Base-by-base conservation (phyloP, 2,888 invertebrate species). In the Drosophila subquinaria region DNA sequence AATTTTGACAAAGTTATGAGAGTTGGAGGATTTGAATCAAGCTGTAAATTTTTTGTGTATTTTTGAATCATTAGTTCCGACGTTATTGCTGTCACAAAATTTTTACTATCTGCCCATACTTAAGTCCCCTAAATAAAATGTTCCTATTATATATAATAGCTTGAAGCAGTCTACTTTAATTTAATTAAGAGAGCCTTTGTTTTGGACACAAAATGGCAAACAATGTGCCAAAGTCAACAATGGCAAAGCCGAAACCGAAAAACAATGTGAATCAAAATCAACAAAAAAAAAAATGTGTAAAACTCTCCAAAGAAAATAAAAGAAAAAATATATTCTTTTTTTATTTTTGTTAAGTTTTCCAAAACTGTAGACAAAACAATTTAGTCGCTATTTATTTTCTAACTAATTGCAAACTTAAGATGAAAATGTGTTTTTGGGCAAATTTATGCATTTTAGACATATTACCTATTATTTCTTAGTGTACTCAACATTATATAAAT, bases 121-220 rank as follows among this genome's bases (percentile, higher is more conserved):
- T 30, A 5, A n/a, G 2, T 45, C n/a, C 4, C 1, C 23, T 5
- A 3, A 30, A 42, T 8, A 35, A 17, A n/a, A n/a, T n/a, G n/a
- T n/a, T n/a, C n/a, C n/a, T 36, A 36, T 15, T 70, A 65, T 30
- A 27, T 60, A 59, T 43, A 11, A 48, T 67, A 33, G 51, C 87
- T 53, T 13, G 52, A 51, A 73, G 85, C 85, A 53, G 42, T 72
- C 55, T 13, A 20, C 62, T 48, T 61, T 74, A 72, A 84, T 82
- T 82, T 74, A 82, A 82, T 82, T 81, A 79, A 69, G 65, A 56
- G 42, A 43, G 64, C 43, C 57, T 81, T 82, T 82, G 76, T 72
- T 69, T 45, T 42, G 45, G 8, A 15, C 27, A n/a, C 47, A 68
- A 68, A 73, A 61, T 51, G 71, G 27, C 53, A 63, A 76, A 65